Evolutionary conservation across 1,140 invertebrate species (phyloP).

Genomic region (Tetragnatha versicolor): DNA sequence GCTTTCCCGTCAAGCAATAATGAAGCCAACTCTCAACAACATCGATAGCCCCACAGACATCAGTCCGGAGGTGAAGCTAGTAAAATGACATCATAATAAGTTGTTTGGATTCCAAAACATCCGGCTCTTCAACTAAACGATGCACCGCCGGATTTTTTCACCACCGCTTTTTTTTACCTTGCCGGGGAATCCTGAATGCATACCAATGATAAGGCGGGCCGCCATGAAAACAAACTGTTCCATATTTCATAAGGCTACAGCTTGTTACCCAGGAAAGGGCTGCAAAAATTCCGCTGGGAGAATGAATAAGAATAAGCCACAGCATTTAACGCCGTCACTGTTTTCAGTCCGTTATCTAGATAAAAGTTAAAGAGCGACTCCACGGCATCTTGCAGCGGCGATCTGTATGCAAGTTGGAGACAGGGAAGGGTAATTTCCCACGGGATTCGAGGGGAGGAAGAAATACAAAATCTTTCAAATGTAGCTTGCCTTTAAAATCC

Average conservation of each 20-base stretch:
- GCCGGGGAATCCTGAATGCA: background rate
- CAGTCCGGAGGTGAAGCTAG: background rate
- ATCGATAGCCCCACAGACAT: too few species aligned
- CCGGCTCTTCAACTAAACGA: slow-evolving; percentile 11
- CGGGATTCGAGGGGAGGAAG: slow-evolving; percentile 1
- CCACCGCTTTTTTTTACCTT: background rate
- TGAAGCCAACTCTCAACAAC: too few species aligned
- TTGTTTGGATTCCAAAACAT: slow-evolving; percentile 30
- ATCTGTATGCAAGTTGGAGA: slow-evolving; percentile 37
- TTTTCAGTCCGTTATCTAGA: slow-evolving; percentile 25
- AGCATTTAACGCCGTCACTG: slow-evolving; percentile 35
- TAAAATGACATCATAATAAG: slow-evolving; percentile 30
- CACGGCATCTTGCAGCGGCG: slow-evolving; percentile 24
- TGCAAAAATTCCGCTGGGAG: background rate
- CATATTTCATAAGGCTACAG: slow-evolving; percentile 44
- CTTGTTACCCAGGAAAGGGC: slow-evolving; percentile 10
- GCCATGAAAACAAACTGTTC: slow-evolving; percentile 30
- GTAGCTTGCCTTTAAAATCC: background rate
- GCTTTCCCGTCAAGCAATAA: too few species aligned
- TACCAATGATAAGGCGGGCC: background rate
- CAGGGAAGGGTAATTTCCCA: slow-evolving; percentile 38
- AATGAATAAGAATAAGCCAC: slow-evolving; percentile 29
- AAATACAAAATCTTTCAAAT: slow-evolving; percentile 38
- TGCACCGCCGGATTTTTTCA: slow-evolving; percentile 2
- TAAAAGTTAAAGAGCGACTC: slow-evolving; percentile 17